Base-by-base conservation (phyloP, 1,140 invertebrate genomes). In the Aphelinus atriplicis region DNA sequence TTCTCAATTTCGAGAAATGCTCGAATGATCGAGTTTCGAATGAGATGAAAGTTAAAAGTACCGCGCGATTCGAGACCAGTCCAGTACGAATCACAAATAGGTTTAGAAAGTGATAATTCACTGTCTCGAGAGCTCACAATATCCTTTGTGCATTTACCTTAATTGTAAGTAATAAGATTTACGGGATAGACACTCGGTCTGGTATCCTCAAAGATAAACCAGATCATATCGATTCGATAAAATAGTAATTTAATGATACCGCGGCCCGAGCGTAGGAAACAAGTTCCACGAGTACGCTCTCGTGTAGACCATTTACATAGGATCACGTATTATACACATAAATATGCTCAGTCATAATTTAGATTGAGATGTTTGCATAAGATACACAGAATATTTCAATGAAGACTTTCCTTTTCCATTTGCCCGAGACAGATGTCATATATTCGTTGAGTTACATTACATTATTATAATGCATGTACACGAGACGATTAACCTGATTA, bases 331-430 rank as follows among this genome's bases (percentile, higher is more conserved):
- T 57, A 42, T 2, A 46, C 46, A 5, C 43, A 45, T 9, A 45
- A 46, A 46, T 46, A 60, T 62, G 48, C 64, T 53, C 46, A 67
- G 9, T 61, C 57, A 55, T 67, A 67, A 73, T 61, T 73, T 60
- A 67, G 67, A 73, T 73, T 67, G 50, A 73, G 57, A 61, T 57
- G 50, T 73, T 66, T 60, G 9, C 63, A 60, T 66, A 60, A 65
- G 60, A 73, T 64, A 73, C 67, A 51, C 71, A 53, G 48, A 66
- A 61, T 67, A 67, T 67, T 66, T 62, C 46, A 67, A 3, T 4
- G n/a, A 55, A 63, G n/a, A 50, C 3, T 51, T 65, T 66, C 58
- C 6, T 10, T 65, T 48, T 64, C 26, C 55, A 42, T 62, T 50
- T 5, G 51, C 55, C 47, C 4, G 51, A 43, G 65, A 47, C 46